These are phyloP conservation scores for Taenioides sp. DNA, from an alignment of 2,797 vertebrate species.

Conservation along the genomic window DNA sequence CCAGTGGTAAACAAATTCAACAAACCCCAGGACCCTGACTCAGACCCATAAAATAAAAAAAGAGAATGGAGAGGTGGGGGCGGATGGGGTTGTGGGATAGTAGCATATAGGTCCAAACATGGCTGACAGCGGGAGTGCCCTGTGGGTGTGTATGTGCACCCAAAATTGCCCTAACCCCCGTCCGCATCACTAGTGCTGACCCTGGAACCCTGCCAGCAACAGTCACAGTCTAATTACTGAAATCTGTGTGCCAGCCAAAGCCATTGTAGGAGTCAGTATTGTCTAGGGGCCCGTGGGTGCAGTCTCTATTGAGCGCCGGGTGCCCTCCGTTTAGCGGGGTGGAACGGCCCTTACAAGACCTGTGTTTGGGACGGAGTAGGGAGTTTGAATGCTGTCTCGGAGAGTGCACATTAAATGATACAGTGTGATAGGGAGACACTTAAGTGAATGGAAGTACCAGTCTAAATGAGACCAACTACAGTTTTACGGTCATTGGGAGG, in stretches of 20 bases:
- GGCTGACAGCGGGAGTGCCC: conserved; percentile 32
- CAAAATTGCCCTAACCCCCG: conserved; percentile 50
- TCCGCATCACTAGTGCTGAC: conserved; percentile 48
- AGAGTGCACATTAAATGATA: conserved; percentile 46
- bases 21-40: conserved; percentile 68
- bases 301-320: conserved; percentile 66
- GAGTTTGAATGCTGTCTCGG: conserved; percentile 50
- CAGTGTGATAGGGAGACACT: conserved; percentile 48
- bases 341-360: conserved; percentile 63
- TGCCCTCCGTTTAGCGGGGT: conserved; percentile 72
- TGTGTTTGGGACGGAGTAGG: conserved; percentile 50
- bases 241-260: conserved; percentile 76
- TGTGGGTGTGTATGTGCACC: conserved; percentile 11
- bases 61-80: conserved; percentile 38
- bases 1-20: conserved; percentile 70
- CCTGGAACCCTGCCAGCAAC: conserved; percentile 75
- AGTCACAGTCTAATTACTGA: conserved; percentile 80
- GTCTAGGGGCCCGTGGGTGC: conserved; percentile 65
- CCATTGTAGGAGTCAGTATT: conserved; percentile 75
- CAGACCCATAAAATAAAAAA: conserved; percentile 69
- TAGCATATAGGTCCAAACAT: conserved; percentile 56
- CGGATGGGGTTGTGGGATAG: conserved; percentile 57
- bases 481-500: conserved; percentile 19
- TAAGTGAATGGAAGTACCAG: conserved; percentile 39
- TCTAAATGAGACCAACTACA: conserved; percentile 32